Evolutionary conservation across 2,113 vertebrate genomes (phyloP).

Genomic region (human): GRCh38 chr2:111770501-111771000

Average conservation of each 20-base stretch:
- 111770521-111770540: not conserved
- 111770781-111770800: constrained; percentile 1
- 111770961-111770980: not conserved
- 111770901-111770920: not conserved
- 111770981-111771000: not conserved
- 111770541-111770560: not conserved
- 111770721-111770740: not conserved
- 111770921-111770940: not conserved
- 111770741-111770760: not conserved
- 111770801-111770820: not conserved
- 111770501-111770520: not conserved
- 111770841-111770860: not conserved
- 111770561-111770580: not conserved
- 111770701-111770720: not conserved
- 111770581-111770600: not conserved
- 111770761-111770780: not conserved
- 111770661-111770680: not conserved
- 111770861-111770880: not conserved
- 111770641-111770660: not conserved
- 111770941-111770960: not conserved
- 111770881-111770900: not conserved
- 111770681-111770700: not conserved
- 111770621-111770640: not conserved
- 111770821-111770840: not conserved
- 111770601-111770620: not conserved